Conservation (phyloP, 2,797 vertebrate genomes). For the Chromis chromis region DNA sequence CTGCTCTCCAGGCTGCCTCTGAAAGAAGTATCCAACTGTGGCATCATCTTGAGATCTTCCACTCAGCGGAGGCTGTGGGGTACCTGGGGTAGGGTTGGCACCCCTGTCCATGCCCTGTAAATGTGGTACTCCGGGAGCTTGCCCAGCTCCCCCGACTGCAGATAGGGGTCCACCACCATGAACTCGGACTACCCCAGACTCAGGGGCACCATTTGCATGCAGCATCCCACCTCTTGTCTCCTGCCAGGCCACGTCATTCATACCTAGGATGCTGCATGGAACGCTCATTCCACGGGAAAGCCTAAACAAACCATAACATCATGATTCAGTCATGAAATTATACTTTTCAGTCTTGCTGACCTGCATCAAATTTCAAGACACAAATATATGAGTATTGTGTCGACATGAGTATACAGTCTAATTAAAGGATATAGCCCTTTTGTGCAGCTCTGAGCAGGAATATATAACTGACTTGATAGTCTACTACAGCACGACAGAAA, state of each 20-base stretch:
- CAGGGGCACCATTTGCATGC: slow-evolving; percentile 82
- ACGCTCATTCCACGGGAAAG: slow-evolving; percentile 86
- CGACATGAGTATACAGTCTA: background rate
- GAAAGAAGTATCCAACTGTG: slow-evolving; percentile 85
- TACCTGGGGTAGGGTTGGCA: slow-evolving; percentile 69
- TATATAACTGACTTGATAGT: background rate
- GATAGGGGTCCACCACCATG: slow-evolving; percentile 76
- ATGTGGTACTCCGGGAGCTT: slow-evolving; percentile 75
- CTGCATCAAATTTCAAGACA: too few relatives aligned
- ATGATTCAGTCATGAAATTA: background rate
- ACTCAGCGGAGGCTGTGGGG: slow-evolving; percentile 80
- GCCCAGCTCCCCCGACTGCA: slow-evolving; percentile 71
- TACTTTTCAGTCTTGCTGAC: background rate
- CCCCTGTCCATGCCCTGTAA: slow-evolving; percentile 80
- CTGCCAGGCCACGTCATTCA: slow-evolving; percentile 89
- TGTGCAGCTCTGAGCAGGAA: background rate
- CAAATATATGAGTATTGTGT: background rate
- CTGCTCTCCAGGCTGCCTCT: slow-evolving; percentile 85
- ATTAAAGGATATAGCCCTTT: background rate
- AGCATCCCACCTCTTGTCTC: slow-evolving; percentile 87
- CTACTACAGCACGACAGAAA: background rate
- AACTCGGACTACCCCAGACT: slow-evolving; percentile 76
- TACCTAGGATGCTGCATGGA: slow-evolving; percentile 87
- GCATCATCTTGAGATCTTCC: slow-evolving; percentile 83
- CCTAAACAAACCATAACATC: slow-evolving; percentile 52